phyloP scores from a whole-genome alignment of 2,113 vertebrate species.

The Macaca mulatta region DNA sequence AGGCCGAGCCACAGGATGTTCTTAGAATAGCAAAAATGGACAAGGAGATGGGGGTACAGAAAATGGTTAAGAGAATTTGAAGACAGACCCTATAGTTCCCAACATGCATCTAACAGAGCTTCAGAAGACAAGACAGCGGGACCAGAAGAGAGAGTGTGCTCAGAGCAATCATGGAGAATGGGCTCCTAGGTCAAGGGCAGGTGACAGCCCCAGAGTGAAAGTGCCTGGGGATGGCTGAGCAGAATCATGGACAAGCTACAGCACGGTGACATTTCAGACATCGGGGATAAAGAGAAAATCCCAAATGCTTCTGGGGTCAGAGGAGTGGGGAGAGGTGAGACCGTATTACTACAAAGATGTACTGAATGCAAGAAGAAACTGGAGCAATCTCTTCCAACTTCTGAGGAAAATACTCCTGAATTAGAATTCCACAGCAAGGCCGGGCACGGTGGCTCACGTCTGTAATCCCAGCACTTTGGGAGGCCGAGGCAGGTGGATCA shows the following conservation, averaged over 20 bases:
- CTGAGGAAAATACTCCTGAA: background rate
- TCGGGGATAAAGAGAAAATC: background rate
- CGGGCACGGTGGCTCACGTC: rapidly evolving
- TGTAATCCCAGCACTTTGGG: too few species aligned
- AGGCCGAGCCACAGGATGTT: background rate
- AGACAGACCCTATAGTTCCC: background rate
- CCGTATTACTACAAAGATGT: background rate
- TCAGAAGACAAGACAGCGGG: background rate
- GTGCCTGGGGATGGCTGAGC: background rate
- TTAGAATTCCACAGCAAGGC: background rate
- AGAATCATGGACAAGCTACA: background rate
- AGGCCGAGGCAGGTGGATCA: too few species aligned
- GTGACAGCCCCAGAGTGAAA: background rate
- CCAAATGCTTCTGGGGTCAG: background rate
- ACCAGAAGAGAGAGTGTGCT: background rate
- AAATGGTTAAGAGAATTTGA: background rate
- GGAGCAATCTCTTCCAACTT: background rate
- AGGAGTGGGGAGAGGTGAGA: background rate
- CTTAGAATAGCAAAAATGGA: background rate
- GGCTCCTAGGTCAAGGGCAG: background rate
- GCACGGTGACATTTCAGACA: background rate
- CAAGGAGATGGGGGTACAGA: background rate
- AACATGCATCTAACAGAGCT: background rate
- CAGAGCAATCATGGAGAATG: background rate
- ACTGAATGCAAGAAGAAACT: background rate